phyloP scores from a whole-genome alignment of 2,113 vertebrate species.

The Nasalis larvatus region DNA sequence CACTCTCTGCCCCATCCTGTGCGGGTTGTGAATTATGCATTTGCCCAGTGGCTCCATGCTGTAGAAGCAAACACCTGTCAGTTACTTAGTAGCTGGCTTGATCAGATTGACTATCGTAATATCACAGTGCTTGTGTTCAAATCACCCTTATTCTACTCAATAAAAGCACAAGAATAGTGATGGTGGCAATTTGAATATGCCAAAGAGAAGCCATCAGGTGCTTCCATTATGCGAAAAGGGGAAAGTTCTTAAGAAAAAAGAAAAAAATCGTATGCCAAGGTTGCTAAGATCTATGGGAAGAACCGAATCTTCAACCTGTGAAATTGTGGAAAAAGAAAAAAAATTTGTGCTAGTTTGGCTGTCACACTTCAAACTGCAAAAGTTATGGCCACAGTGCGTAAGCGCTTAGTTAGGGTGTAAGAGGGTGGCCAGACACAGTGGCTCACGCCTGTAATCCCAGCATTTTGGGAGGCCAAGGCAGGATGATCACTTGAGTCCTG shows the following conservation, averaged over 20 bases:
- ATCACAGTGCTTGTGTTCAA: neutral
- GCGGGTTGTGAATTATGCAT: neutral
- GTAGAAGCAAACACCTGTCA: neutral
- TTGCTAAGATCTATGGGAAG: neutral
- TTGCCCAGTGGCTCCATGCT: neutral
- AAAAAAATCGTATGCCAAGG: neutral
- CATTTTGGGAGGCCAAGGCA: too few species aligned
- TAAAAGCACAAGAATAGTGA: neutral
- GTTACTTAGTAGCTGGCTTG: neutral
- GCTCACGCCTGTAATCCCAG: too few species aligned
- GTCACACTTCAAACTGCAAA: neutral
- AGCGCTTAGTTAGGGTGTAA: neutral
- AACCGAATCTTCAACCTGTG: neutral
- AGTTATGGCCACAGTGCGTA: neutral
- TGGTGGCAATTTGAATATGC: neutral
- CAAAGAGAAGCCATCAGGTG: neutral
- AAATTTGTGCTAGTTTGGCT: neutral
- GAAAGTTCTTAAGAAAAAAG: neutral
- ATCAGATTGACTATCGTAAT: neutral
- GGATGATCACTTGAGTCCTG: too few species aligned
- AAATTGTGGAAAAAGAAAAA: neutral
- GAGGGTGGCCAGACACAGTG: too few species aligned
- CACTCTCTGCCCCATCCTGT: neutral
- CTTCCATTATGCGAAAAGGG: neutral
- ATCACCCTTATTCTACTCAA: neutral